These are phyloP conservation scores for Polydrusus tereticollis DNA, from an alignment of 2,888 invertebrate species.

Conservation along the genomic window DNA sequence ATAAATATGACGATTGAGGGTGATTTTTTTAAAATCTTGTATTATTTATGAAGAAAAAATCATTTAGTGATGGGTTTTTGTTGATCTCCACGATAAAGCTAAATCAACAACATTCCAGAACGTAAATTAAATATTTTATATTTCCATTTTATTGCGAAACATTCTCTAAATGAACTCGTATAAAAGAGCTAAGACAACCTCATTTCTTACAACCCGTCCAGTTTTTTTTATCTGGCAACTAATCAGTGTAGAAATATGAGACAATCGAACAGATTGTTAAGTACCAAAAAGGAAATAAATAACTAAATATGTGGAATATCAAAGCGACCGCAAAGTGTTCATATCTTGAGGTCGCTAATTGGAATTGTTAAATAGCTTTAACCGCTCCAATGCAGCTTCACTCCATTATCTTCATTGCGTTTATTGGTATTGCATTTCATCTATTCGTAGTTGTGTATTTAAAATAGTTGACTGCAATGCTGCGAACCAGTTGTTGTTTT, in stretches of 20 bases:
- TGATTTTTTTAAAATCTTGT: no score
- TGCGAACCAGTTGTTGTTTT: no score
- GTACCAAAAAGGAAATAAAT: constrained; percentile 27
- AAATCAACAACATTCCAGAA: no score
- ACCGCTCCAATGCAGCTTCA: constrained; percentile 15
- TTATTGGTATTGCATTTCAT: constrained; percentile 7
- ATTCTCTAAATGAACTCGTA: constrained; percentile 13
- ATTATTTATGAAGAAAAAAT: no score
- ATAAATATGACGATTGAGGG: no score
- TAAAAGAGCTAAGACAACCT: background rate
- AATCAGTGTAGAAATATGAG: constrained; percentile 20
- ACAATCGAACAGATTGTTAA: constrained; percentile 36
- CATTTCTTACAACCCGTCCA: background rate
- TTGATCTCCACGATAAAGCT: no score
- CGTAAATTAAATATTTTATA: background rate
- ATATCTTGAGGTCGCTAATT: constrained; percentile 39
- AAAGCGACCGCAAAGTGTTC: constrained; percentile 38
- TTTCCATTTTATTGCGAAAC: background rate
- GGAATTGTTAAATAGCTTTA: constrained; percentile 34
- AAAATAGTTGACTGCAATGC: no score
- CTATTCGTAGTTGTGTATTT: no score
- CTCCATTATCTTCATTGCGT: constrained; percentile 4
- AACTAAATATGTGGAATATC: constrained; percentile 27
- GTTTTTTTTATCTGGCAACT: background rate
- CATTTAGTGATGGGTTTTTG: no score